Percentiles rank a stretch among this genome's conserved stretches.
These are phyloP conservation scores for Forpus xanthops DNA, from an alignment of 2,797 vertebrate genomes.

Conservation along the genomic window DNA sequence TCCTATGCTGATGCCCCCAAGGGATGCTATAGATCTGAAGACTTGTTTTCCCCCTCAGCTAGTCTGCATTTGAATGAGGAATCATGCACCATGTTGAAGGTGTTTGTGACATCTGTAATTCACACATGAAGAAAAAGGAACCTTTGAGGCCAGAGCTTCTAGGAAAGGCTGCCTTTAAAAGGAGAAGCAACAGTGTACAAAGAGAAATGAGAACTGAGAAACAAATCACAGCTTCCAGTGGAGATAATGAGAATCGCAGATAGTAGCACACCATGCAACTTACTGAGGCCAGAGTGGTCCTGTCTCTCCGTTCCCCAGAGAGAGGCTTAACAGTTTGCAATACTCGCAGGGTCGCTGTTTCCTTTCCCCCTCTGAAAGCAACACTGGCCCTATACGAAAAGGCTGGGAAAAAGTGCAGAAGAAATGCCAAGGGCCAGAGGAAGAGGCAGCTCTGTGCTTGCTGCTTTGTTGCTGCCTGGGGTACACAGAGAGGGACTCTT, in stretches of 20 bases:
- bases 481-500: accelerated
- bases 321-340: neutral
- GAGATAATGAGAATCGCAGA: constrained; percentile 26
- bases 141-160: constrained; percentile 46
- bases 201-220: constrained; percentile 41
- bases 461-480: neutral
- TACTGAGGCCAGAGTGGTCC: neutral
- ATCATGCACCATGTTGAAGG: neutral
- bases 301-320: neutral
- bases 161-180: constrained; percentile 48
- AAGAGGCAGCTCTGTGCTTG: accelerated
- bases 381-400: neutral
- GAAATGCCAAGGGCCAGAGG: neutral
- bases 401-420: neutral
- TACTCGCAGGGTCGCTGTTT: neutral
- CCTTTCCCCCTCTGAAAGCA: neutral
- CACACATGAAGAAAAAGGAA: constrained; percentile 19
- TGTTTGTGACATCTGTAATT: constrained; percentile 56
- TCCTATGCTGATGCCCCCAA: neutral
- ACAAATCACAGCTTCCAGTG: constrained; percentile 44
- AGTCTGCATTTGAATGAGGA: constrained; percentile 56
- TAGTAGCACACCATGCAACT: neutral
- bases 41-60: constrained; percentile 31
- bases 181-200: constrained; percentile 16
- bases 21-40: constrained; percentile 6